phyloP scores from a whole-genome alignment of 2,797 vertebrate species.

The Ctenosaura bakeri region DNA sequence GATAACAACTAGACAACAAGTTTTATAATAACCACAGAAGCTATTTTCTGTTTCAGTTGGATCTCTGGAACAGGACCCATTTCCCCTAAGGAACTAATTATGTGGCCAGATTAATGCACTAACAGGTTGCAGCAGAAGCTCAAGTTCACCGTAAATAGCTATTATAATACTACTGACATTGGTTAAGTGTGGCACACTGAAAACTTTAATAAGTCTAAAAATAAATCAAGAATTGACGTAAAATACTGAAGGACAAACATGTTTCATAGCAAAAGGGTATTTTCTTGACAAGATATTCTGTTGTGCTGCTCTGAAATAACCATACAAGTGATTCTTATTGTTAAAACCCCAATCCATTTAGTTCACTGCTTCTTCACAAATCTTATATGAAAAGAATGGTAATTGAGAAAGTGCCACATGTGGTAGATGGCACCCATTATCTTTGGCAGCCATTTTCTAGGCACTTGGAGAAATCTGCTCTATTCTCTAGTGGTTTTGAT shows the following conservation, averaged over 20 bases:
- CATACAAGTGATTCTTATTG: background rate
- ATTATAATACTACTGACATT: slow-evolving; percentile 37
- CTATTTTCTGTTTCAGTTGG: slow-evolving; percentile 67
- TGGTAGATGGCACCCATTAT: background rate
- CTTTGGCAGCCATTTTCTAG: background rate
- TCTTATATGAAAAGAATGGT: background rate
- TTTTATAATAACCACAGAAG: slow-evolving; percentile 41
- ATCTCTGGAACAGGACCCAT: slow-evolving; percentile 53
- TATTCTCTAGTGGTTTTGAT: background rate
- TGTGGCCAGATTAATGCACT: slow-evolving; percentile 71
- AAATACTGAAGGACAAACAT: slow-evolving; percentile 17
- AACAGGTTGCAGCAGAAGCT: slow-evolving; percentile 65
- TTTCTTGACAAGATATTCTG: background rate
- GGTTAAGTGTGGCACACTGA: slow-evolving; percentile 27
- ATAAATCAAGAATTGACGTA: background rate
- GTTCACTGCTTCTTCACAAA: background rate
- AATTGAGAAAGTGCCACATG: background rate
- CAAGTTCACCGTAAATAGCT: slow-evolving; percentile 62
- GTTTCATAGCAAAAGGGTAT: background rate
- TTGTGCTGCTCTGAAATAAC: background rate
- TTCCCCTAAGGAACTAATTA: slow-evolving; percentile 80
- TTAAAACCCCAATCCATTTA: background rate
- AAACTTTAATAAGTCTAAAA: slow-evolving; percentile 34
- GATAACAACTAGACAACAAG: slow-evolving; percentile 36
- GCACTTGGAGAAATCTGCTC: too few relatives aligned